Conservation (phyloP, 2,113 vertebrate genomes). For the Pica pica region DNA sequence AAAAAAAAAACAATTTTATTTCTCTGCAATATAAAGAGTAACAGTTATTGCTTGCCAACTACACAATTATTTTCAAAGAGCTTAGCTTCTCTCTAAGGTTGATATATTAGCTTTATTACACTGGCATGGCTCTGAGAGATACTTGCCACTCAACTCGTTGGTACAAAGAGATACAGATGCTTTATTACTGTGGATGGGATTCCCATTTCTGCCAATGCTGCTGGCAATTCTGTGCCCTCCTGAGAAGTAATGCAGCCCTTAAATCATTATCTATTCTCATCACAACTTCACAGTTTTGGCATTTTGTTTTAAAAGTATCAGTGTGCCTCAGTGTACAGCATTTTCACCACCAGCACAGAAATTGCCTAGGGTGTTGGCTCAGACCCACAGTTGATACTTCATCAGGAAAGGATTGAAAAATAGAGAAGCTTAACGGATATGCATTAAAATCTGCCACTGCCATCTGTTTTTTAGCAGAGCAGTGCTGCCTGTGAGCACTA, state of each 20-base stretch:
- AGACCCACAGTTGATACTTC: not conserved
- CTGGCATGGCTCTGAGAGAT: constrained; percentile 28
- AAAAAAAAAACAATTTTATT: not conserved
- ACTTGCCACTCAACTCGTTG: not conserved
- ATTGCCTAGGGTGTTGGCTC: not conserved
- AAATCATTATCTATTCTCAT: constrained; percentile 48
- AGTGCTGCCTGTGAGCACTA: not conserved
- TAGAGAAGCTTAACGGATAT: not conserved
- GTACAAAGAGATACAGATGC: constrained; percentile 29
- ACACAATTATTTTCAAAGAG: constrained; percentile 35
- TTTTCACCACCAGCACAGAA: not conserved
- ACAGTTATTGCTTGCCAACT: not conserved
- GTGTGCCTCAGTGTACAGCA: not conserved
- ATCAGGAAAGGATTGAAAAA: not conserved
- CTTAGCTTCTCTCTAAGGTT: constrained; percentile 24
- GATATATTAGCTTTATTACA: constrained; percentile 54
- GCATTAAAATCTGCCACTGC: not conserved
- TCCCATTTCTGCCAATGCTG: constrained; percentile 33
- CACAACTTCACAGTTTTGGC: not conserved
- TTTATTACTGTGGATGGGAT: constrained; percentile 34
- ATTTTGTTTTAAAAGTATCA: constrained; percentile 3
- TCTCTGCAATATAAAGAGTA: not conserved
- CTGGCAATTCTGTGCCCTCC: not conserved
- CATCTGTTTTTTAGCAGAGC: not conserved
- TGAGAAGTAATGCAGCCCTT: constrained; percentile 9